Base-by-base conservation (phyloP, 1,140 invertebrate species). In the Drosophila ohnishii region DNA sequence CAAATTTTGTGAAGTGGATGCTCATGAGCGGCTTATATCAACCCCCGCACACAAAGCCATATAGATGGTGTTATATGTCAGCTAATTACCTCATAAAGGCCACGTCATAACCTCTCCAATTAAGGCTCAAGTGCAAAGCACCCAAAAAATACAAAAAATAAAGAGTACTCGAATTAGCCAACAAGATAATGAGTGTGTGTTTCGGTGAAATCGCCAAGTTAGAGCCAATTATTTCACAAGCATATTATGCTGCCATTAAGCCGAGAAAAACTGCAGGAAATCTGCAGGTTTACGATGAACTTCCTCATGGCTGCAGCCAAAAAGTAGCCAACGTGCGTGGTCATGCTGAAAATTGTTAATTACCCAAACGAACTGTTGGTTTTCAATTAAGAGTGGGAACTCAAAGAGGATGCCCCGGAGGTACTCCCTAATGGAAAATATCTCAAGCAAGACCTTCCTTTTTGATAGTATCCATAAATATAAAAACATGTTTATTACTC, bases 1-100 rank as follows among this genome's bases (percentile, higher is more conserved):
- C 13, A 8, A 45, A 40, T 63, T 37, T 25, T 11, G 65, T 34
- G 0, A 65, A 62, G 57, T 65, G 45, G 65, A n/a, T 42, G 59
- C 59, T 42, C 14, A 14, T 53, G 16, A 60, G 58, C 30, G 30
- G 57, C 13, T 60, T 45, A 53, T 53, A 51, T 71, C 56, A 60
- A 34, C 58, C 50, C 71, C 56, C 67, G 35, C 63, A 47, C 45
- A 57, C 13, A 19, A 55, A 16, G 16, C n/a, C 30, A 58, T 40
- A 69, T 35, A 67, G 42, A 40, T 71, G 67, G 70, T 47, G 58
- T 75, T 75, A 40, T 73, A 64, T 73, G 45, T 35, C 69, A 56
- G 60, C 69, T 75, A 75, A 75, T 75, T 75, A 74, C 42, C 69
- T 73, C 69, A 57, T 74, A 75, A 73, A 74, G 58, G 69, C 72